Conservation (phyloP, 37 sponge, comb jelly and placozoan species). For the Aplysina aerophoba region DNA sequence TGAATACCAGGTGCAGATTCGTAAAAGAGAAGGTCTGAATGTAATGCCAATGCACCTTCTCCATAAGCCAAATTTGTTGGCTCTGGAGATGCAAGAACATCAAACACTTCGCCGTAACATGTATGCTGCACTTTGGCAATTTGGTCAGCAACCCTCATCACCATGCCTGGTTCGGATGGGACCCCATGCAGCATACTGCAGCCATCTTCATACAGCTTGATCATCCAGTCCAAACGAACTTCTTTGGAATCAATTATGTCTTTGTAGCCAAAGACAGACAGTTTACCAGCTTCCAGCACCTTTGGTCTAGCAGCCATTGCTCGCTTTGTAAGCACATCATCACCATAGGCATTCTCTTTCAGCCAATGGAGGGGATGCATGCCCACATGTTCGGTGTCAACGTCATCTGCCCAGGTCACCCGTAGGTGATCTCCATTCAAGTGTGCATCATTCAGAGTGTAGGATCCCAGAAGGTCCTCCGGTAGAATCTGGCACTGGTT, state of each 20-base stretch:
- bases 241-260: not conserved
- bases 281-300: not conserved
- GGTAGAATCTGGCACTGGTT: not conserved
- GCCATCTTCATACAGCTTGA: not conserved
- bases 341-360: not conserved
- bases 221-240: not conserved
- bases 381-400: not conserved
- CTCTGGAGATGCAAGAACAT: conserved; percentile 31
- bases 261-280: not conserved
- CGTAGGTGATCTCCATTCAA: not conserved
- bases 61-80: conserved; percentile 64
- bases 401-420: not conserved
- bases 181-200: not conserved
- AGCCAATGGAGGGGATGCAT: not conserved
- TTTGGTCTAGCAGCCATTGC: not conserved
- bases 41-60: conserved; percentile 24
- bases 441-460: not conserved
- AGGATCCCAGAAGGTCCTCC: not conserved
- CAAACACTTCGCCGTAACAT: conserved; percentile 18
- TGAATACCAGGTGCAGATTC: conserved; percentile 80
- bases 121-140: not conserved
- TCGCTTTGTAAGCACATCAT: not conserved
- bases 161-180: not conserved
- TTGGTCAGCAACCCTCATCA: conserved; percentile 5
- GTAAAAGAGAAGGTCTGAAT: conserved; percentile 71